A percentile compares a stretch with the other conserved stretches of the same genome.
phyloP scores from a whole-genome alignment of 2,113 vertebrate species.

The Cephalopholis sonnerati region DNA sequence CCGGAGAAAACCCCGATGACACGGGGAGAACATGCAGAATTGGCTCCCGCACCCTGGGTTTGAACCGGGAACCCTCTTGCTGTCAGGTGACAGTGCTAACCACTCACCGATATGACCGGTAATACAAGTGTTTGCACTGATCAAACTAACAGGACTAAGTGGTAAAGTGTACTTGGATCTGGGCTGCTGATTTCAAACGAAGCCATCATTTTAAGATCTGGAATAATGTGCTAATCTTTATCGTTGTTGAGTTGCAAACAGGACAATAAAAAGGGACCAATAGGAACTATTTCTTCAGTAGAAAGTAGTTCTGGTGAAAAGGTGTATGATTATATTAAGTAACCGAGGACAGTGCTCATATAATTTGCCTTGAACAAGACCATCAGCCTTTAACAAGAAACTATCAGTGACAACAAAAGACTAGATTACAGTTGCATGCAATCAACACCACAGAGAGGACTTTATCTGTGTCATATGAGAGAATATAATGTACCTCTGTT shows the following conservation, averaged over 20 bases:
- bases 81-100: no score
- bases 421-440: conserved; percentile 9
- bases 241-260: background rate
- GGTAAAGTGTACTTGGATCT: no score
- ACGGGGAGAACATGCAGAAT: no score
- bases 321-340: background rate
- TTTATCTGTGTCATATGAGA: conserved; percentile 16
- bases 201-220: no score
- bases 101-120: no score
- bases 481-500: conserved; percentile 23
- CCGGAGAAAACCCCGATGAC: no score
- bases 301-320: background rate
- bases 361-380: conserved; percentile 6
- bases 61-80: no score
- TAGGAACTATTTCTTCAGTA: background rate
- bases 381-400: background rate
- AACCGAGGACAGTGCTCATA: background rate
- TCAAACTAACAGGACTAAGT: no score
- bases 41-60: no score
- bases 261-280: background rate
- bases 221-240: background rate
- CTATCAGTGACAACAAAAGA: background rate
- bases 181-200: no score
- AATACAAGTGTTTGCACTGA: no score
- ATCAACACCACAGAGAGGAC: conserved; percentile 18